A percentile compares a stretch with the other conserved stretches of the same genome.
phyloP scores from a whole-genome alignment of 2,888 invertebrate genomes.

The Agrochola lota region DNA sequence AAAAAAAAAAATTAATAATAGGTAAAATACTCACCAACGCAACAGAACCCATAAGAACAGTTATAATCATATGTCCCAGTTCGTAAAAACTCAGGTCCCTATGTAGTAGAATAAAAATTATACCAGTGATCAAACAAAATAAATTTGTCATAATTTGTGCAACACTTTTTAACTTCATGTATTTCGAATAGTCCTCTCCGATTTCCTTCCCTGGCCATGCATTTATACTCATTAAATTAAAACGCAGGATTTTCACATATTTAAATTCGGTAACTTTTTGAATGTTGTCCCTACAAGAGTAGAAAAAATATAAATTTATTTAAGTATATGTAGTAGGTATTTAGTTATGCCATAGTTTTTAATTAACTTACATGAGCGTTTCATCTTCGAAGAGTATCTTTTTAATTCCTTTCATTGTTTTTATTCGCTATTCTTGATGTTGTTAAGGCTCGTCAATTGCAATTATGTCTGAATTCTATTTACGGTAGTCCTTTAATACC shows the following conservation, averaged over 20 bases:
- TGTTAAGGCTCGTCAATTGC: not conserved
- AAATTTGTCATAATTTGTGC: accelerated
- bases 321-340: not conserved
- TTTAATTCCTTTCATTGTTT: slow-evolving; percentile 26
- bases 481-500: slow-evolving; percentile 11
- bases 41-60: not conserved
- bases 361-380: slow-evolving; percentile 12
- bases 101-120: not conserved
- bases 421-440: not conserved
- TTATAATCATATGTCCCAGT: slow-evolving; percentile 30
- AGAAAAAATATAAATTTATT: not conserved
- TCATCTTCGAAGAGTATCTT: not conserved
- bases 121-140: not conserved
- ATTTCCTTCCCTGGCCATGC: slow-evolving; percentile 43
- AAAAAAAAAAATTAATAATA: not conserved
- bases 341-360: not conserved
- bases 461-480: not conserved
- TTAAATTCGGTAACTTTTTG: slow-evolving; percentile 16
- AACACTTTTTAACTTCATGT: not conserved
- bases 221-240: not conserved
- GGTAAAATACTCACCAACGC: slow-evolving; percentile 21
- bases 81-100: slow-evolving; percentile 22
- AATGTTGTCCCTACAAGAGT: slow-evolving; percentile 21
- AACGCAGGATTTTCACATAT: slow-evolving; percentile 25
- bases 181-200: slow-evolving; percentile 10